phyloP scores from a whole-genome alignment of 2,888 invertebrate genomes.

The Lasius platythorax region DNA sequence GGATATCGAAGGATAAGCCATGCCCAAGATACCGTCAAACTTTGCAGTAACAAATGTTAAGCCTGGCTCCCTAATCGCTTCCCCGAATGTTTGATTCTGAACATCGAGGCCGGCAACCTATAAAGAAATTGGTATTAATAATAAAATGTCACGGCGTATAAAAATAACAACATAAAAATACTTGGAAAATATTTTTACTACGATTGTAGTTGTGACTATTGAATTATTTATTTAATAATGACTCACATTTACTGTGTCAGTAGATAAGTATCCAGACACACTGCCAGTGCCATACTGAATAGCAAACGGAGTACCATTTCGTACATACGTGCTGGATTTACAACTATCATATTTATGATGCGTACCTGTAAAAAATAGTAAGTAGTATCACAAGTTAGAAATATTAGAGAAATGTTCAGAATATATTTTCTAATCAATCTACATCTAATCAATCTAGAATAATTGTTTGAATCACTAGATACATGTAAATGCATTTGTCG shows the following conservation, averaged over 20 bases:
- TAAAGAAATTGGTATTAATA: constrained; percentile 57
- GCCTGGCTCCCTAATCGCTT: constrained; percentile 98
- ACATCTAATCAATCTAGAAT: not conserved
- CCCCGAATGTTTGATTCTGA: constrained; percentile 96
- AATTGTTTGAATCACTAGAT: not conserved
- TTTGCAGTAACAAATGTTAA: constrained; percentile 99
- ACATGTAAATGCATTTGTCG: not conserved
- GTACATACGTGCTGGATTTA: constrained; percentile 93
- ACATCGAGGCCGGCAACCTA: constrained; percentile 93
- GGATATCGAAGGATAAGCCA: constrained; percentile 95
- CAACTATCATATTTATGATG: constrained; percentile 98
- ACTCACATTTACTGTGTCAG: constrained; percentile 94
- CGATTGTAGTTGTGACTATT: not conserved
- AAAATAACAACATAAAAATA: not conserved
- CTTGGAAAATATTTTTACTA: not conserved
- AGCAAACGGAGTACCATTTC: constrained; percentile 96
- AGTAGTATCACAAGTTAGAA: constrained; percentile 16
- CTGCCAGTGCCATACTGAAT: constrained; percentile 99
- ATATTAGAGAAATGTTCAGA: not conserved
- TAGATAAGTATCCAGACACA: constrained; percentile 97
- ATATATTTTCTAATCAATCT: not conserved
- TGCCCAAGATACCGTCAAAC: constrained; percentile 99
- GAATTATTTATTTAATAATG: not conserved
- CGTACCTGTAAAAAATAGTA: constrained; percentile 89
- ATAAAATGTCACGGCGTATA: not conserved